Evolutionary conservation across 2,113 vertebrate species (phyloP).

Genomic region (Ptyas mucosa): DNA sequence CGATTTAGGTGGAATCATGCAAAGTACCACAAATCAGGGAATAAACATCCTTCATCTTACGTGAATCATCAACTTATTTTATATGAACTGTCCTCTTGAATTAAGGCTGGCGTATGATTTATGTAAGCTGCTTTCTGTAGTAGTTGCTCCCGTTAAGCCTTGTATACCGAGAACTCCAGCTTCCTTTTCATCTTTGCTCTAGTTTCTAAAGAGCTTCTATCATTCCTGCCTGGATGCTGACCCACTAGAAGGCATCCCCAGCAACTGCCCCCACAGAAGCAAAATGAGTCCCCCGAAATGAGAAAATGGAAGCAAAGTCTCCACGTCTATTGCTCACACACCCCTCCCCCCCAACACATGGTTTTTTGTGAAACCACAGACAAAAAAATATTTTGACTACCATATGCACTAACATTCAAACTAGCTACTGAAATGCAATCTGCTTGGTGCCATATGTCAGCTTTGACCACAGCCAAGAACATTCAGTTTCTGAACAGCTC

Average conservation of each 20-base stretch:
- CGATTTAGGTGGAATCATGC: neutral
- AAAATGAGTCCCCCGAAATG: neutral
- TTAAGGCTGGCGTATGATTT: neutral
- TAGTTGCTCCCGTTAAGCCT: neutral
- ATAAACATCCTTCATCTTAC: neutral
- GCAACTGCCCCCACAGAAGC: neutral
- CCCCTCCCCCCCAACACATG: neutral
- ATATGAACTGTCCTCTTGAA: neutral
- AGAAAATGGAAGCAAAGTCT: neutral
- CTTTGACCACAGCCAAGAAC: conserved; percentile 48
- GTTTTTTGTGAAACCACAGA: conserved; percentile 14
- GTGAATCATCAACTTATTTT: neutral
- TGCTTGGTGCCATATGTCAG: conserved; percentile 45
- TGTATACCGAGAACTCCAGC: neutral
- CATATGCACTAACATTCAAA: conserved; percentile 50
- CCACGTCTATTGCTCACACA: neutral
- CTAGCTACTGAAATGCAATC: conserved; percentile 50
- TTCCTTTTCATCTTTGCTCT: neutral
- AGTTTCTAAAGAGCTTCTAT: neutral
- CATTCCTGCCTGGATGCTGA: neutral
- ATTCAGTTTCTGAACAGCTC: conserved; percentile 37
- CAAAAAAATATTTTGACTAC: conserved; percentile 35
- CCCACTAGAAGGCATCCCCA: neutral
- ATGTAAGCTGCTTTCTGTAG: neutral
- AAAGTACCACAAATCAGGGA: neutral